Percentiles rank a stretch among this genome's conserved stretches.
phyloP scores from a whole-genome alignment of 2,888 invertebrate genomes.

The Lepidocyrtinus sp. region DNA sequence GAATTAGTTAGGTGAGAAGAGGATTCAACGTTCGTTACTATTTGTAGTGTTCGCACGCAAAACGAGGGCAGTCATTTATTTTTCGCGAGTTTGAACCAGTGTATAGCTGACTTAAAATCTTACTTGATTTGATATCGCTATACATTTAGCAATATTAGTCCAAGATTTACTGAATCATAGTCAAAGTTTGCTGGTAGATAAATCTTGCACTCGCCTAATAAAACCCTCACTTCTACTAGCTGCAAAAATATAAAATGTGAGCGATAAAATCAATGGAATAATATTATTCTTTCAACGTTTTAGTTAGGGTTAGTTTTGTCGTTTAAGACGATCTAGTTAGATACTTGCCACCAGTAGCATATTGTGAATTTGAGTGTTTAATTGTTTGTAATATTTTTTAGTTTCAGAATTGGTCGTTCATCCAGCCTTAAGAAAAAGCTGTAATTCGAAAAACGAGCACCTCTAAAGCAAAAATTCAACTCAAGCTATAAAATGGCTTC shows the following conservation, averaged over 20 bases:
- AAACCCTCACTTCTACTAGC: background rate
- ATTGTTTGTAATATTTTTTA: too few relatives aligned
- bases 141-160: background rate
- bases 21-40: too few relatives aligned
- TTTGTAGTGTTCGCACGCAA: background rate
- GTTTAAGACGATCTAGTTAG: too few relatives aligned
- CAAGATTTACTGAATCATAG: background rate
- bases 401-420: slow-evolving; percentile 59
- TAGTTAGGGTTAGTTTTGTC: too few relatives aligned
- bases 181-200: background rate
- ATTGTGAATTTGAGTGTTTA: background rate
- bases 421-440: slow-evolving; percentile 46
- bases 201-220: background rate
- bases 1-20: slow-evolving; percentile 63
- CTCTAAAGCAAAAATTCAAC: background rate
- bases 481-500: background rate
- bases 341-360: too few relatives aligned
- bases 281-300: too few relatives aligned
- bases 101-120: too few relatives aligned
- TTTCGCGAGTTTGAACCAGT: background rate
- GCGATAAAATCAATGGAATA: too few relatives aligned
- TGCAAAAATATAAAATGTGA: background rate
- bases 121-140: too few relatives aligned
- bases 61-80: background rate
- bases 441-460: background rate